These are phyloP conservation scores for Tetragonula carbonaria DNA, from an alignment of 2,888 invertebrate genomes.

Conservation along the genomic window DNA sequence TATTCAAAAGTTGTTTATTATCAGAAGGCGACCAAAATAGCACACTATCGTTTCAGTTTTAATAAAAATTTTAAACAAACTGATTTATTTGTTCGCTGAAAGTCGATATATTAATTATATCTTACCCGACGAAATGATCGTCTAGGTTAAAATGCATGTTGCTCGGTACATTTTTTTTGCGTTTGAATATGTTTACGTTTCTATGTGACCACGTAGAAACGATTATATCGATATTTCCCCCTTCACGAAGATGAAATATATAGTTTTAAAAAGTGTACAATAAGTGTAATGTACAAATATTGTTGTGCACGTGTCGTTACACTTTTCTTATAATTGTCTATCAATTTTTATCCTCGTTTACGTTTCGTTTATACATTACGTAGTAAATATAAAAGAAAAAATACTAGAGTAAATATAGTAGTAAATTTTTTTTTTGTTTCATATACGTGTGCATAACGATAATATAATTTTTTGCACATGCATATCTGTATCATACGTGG, in stretches of 20 bases:
- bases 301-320: not conserved
- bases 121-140: too few relatives aligned
- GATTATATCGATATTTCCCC: not conserved
- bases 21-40: not conserved
- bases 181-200: conserved; percentile 10
- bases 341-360: not conserved
- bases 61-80: not conserved
- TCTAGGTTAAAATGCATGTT: conserved; percentile 13
- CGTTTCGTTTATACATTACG: not conserved
- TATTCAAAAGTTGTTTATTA: conserved; percentile 38
- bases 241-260: not conserved
- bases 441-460: not conserved
- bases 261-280: not conserved
- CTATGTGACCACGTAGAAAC: not conserved
- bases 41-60: not conserved
- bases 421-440: not conserved
- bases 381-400: too few relatives aligned
- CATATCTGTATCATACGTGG: too few relatives aligned
- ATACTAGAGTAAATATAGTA: not conserved
- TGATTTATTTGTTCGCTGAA: not conserved
- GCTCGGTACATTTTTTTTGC: not conserved
- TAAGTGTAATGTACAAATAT: not conserved
- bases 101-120: not conserved
- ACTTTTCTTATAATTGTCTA: not conserved
- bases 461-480: not conserved